Evolutionary conservation across 2,113 vertebrate species (phyloP), one percentile per base, ranked within the genome.

Genomic region (Lota lota): DNA sequence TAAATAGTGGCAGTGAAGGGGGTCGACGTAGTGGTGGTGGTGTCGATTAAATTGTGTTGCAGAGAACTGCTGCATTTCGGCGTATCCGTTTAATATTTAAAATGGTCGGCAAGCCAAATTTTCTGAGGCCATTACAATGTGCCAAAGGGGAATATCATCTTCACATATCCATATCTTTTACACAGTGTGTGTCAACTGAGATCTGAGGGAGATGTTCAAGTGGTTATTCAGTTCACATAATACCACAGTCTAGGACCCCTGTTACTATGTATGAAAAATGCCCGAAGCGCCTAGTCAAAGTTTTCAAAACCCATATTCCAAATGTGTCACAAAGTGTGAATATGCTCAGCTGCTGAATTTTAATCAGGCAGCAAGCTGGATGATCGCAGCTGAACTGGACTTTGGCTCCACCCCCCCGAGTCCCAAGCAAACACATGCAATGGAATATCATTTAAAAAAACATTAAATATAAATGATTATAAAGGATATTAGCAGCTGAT

Each of bases 381-480:
- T 66, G 79, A 60, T 15, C 2, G 66, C 69, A 78, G 74, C 67
- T 70, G 71, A 12, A 19, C 60, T 33, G 22, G 12, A 18, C 16
- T 33, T 17, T 58, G 18, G 5, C 33, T 51, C 63, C 17, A 18
- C 22, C 28, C n/a, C 33, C 53, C 53, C 17, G 53, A 54, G 53
- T 17, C 15, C 18, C 53, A 4, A 54, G 53, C 72, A 78, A 40
- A 40, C 36, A 40, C 36, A 40, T 40, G 11, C 79, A 78, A 75
- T 83, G 77, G 50, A 40, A 50, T 66, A 69, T 82, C 75, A 85
- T 88, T 79, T 83, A 83, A 64, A 88, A 70, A 47, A 47, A 63
- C 53, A 56, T 20, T 74, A 71, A 73, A 83, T 66, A 81, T 84
- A 78, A 87, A 76, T 67, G 68, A 79, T 65, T 65, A 82, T 79